Evolutionary conservation across 1,140 invertebrate genomes (phyloP), one percentile per base, ranked within the genome.

Genomic region (Tetragnatha versicolor): DNA sequence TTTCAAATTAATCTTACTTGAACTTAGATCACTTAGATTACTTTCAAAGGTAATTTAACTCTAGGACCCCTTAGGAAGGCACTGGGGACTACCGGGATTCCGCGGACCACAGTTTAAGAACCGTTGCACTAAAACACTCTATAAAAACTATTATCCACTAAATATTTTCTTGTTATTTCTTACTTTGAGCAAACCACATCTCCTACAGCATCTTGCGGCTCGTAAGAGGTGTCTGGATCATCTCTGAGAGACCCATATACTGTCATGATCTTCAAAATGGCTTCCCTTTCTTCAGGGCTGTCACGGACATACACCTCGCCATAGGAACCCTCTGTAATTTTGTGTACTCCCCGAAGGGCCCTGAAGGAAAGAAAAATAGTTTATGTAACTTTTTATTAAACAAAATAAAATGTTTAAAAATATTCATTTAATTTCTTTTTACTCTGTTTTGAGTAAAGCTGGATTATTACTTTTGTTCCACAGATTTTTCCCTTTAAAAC

Each of bases 161-260:
- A n/a, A n/a, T n/a, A n/a, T n/a, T n/a, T 47, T 47, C 7, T 3
- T 17, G 17, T 17, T 47, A n/a, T 0, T 2, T 31, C 55, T 63
- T 33, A 63, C 60, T 63, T 63, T 2, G 60, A 20, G 25, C 60
- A 63, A n/a, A 63, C 3, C 1, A 14, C 60, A 14, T 63, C 60
- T 14, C 33, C 37, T 2, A 63, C 60, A 4, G 60, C 37, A 4
- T 42, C 37, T 42, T 63, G 35, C 12, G 33, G 29, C 5, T 37
- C 37, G 1, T 39, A 22, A 9, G 37, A 12, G 14, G 12, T 39
- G 7, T 1, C 5, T 20, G 60, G 60, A 0, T 39, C 33, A 12
- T 63, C 60, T 25, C 60, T 20, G 5, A 22, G 37, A 25, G 17
- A 27, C 0, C 60, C 60, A 33, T 63, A 63, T 22, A 63, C 60